Evolutionary conservation across 2,888 invertebrate species (phyloP).

Genomic region (Ypsolopha scabrella): DNA sequence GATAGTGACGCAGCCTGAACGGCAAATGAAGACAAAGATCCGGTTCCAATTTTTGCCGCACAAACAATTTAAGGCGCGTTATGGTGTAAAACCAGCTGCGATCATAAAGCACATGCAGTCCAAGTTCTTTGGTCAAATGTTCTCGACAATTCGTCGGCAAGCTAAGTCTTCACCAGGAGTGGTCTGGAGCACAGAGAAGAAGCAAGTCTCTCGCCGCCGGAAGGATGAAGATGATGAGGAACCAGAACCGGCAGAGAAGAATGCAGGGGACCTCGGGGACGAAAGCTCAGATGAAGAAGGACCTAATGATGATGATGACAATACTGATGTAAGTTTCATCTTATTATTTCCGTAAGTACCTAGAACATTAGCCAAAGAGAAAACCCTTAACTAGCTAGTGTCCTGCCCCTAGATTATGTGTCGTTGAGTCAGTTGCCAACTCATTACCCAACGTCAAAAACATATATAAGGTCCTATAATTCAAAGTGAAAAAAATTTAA

Average conservation of each 20-base stretch:
- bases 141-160: slow-evolving; percentile 71
- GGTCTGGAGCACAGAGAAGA: slow-evolving; percentile 59
- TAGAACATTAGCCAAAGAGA: too few relatives aligned
- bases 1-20: slow-evolving; percentile 65
- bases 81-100: slow-evolving; percentile 75
- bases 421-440: not conserved
- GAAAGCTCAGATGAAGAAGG: slow-evolving; percentile 77
- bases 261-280: slow-evolving; percentile 29
- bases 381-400: too few relatives aligned
- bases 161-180: slow-evolving; percentile 65
- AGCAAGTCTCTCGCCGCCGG: slow-evolving; percentile 19
- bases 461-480: too few relatives aligned
- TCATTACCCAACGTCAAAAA: too few relatives aligned
- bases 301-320: slow-evolving; percentile 67
- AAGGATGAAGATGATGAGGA: slow-evolving; percentile 53
- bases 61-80: slow-evolving; percentile 79
- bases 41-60: slow-evolving; percentile 81
- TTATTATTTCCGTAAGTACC: too few relatives aligned
- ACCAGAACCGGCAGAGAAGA: slow-evolving; percentile 22
- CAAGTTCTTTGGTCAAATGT: slow-evolving; percentile 76
- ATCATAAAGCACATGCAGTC: slow-evolving; percentile 82
- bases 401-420: too few relatives aligned
- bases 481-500: too few relatives aligned
- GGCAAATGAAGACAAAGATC: slow-evolving; percentile 75
- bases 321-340: slow-evolving; percentile 46